Evolutionary conservation across 2,113 vertebrate species (phyloP).

Genomic region (Charadrius vociferus): DNA sequence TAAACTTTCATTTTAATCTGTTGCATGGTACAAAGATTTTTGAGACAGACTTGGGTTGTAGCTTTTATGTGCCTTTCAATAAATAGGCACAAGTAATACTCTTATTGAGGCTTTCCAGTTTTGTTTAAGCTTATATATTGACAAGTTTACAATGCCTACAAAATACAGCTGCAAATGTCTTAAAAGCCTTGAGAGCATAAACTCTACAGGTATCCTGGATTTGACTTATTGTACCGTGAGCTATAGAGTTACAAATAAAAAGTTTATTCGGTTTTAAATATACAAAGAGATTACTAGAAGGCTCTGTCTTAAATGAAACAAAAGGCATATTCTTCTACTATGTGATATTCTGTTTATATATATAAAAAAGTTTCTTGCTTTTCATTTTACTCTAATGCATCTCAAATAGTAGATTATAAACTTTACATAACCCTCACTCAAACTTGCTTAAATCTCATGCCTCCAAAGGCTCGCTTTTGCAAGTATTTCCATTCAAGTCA

Average conservation of each 20-base stretch:
- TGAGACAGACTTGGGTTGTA: background rate
- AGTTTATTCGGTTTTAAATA: background rate
- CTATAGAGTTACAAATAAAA: background rate
- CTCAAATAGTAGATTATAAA: background rate
- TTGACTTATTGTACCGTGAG: background rate
- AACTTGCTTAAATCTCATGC: background rate
- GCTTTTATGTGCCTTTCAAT: background rate
- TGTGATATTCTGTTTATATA: background rate
- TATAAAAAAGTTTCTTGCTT: background rate
- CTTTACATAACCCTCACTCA: background rate
- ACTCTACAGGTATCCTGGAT: background rate
- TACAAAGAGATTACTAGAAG: background rate
- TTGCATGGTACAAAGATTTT: background rate
- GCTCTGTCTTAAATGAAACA: background rate
- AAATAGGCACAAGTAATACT: background rate
- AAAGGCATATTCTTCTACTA: background rate
- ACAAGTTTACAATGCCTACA: background rate
- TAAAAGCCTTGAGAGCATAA: background rate
- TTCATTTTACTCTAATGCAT: background rate
- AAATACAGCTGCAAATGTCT: background rate
- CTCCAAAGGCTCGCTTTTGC: background rate
- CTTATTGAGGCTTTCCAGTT: background rate
- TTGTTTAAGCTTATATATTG: background rate
- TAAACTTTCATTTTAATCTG: background rate
- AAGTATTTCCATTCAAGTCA: background rate